Conservation (phyloP, 2,113 vertebrate genomes). For the Orthochromis indermauri region DNA sequence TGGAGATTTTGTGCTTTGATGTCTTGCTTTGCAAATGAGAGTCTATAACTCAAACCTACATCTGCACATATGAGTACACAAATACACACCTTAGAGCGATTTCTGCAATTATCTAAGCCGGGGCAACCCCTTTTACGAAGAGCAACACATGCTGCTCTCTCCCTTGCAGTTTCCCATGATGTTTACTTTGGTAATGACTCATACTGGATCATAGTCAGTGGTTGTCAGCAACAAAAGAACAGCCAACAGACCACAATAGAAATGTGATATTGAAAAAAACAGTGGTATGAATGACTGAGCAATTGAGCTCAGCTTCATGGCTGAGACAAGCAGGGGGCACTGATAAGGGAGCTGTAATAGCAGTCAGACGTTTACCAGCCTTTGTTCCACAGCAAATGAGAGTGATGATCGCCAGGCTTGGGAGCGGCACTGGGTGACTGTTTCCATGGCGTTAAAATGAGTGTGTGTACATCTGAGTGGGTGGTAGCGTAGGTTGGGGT, state of each 20-base stretch:
- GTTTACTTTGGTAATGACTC: conserved; percentile 53
- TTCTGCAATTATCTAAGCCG: conserved; percentile 3
- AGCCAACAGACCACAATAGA: conserved; percentile 35
- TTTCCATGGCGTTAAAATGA: conserved; percentile 48
- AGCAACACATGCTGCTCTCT: conserved; percentile 22
- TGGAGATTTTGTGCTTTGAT: neutral
- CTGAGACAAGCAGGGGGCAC: conserved; percentile 14
- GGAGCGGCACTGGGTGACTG: conserved; percentile 33
- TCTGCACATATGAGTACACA: neutral
- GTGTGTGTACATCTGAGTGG: conserved; percentile 16
- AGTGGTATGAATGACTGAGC: conserved; percentile 42
- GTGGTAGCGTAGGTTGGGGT: conserved; percentile 25
- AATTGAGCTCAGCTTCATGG: conserved; percentile 37
- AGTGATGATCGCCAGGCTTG: conserved; percentile 39
- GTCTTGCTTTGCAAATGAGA: neutral
- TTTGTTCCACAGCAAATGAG: conserved; percentile 53
- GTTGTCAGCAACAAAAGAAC: conserved; percentile 52
- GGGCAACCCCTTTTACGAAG: conserved; percentile 20
- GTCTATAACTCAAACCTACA: neutral
- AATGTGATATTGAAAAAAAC: conserved; percentile 32
- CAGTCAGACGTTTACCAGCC: conserved; percentile 25
- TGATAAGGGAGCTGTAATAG: conserved; percentile 52
- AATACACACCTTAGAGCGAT: neutral
- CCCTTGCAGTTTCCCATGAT: conserved; percentile 24
- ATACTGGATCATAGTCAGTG: conserved; percentile 34